Evolutionary conservation across 2,888 invertebrate species (phyloP).

Genomic region (Nomada fucata): DNA sequence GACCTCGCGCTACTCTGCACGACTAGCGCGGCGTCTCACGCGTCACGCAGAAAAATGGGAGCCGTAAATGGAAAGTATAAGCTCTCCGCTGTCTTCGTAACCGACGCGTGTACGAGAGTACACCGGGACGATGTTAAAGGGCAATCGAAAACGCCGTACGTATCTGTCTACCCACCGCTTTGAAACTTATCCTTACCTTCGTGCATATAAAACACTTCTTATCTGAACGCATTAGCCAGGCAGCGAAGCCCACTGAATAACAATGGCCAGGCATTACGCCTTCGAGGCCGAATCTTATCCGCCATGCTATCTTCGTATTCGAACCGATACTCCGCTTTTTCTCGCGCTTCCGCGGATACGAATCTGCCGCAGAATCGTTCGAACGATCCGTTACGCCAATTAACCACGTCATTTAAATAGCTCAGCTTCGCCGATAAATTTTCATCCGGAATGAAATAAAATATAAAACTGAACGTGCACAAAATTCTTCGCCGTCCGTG

Average conservation of each 20-base stretch:
- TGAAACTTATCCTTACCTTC: conserved; percentile 65
- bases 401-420: conserved; percentile 1
- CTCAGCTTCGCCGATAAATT: background rate
- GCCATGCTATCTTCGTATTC: conserved; percentile 55
- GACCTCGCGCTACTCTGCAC: background rate
- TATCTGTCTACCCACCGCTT: conserved; percentile 51
- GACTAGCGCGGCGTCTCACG: no score
- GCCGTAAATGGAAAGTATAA: background rate
- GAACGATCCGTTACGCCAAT: conserved; percentile 22
- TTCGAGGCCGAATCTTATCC: conserved; percentile 67
- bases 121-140: conserved; percentile 52
- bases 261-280: conserved; percentile 70
- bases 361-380: conserved; percentile 17
- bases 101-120: conserved; percentile 19
- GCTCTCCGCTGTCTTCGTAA: background rate
- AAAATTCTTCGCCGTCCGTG: no score
- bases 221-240: conserved; percentile 70
- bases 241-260: conserved; percentile 73
- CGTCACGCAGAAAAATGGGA: background rate
- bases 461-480: no score
- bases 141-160: conserved; percentile 65
- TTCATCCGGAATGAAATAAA: background rate
- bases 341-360: conserved; percentile 5
- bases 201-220: conserved; percentile 73
- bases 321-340: conserved; percentile 49